phyloP scores from a whole-genome alignment of 1,140 invertebrate species.

The Nasonia giraulti region DNA sequence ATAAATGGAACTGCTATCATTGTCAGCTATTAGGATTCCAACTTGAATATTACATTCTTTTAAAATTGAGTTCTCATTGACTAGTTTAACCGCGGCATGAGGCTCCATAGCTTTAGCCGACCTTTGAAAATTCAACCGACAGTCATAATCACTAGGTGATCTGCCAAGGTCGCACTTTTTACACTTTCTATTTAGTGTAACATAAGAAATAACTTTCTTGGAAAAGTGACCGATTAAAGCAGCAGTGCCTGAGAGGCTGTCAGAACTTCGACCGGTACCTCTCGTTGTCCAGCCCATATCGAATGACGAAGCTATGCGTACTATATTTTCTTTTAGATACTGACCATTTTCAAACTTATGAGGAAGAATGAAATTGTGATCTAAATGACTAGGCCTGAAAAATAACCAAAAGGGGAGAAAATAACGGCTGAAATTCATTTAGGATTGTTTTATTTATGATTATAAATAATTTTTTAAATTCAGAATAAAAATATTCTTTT shows the following conservation, averaged over 20 bases:
- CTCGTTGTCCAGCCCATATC: conserved; percentile 43
- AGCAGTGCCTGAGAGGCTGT: conserved; percentile 36
- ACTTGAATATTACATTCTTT: conserved; percentile 22
- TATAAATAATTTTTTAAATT: background rate
- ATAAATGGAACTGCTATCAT: no score
- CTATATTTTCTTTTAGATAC: conserved; percentile 1
- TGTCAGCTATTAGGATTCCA: no score
- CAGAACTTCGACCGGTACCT: conserved; percentile 43
- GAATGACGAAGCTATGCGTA: conserved; percentile 39
- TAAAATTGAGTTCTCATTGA: conserved; percentile 36
- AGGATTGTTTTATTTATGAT: background rate
- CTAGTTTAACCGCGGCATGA: conserved; percentile 17
- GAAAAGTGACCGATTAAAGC: conserved; percentile 31
- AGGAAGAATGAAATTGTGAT: conserved; percentile 28
- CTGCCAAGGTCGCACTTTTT: conserved; percentile 35
- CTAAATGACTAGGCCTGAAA: conserved; percentile 22
- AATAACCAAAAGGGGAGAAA: background rate
- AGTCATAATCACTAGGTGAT: conserved; percentile 21
- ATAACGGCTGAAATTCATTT: background rate
- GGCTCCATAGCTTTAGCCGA: conserved; percentile 45
- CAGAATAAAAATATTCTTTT: background rate
- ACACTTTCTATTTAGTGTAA: conserved; percentile 41
- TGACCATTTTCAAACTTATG: conserved; percentile 3
- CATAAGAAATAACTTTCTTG: conserved; percentile 43
- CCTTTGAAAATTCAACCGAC: conserved; percentile 35